Evolutionary conservation across 30 jellyfish, hydroid and myxozoan genomes (phyloP).

Genomic region (Sanderia malayensis): DNA sequence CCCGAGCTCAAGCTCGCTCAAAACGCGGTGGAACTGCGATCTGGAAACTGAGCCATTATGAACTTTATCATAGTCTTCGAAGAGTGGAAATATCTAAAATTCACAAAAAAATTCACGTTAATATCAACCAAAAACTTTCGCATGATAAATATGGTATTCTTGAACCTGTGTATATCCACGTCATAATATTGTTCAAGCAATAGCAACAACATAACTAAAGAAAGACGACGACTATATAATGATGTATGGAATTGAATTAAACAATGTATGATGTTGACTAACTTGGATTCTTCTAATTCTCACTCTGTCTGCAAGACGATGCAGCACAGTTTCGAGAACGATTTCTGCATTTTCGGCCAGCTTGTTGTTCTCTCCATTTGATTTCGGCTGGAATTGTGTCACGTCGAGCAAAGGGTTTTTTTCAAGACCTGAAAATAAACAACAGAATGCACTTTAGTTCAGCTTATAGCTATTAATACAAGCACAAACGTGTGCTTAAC

Average conservation of each 20-base stretch:
- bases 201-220: no score
- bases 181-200: no score
- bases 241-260: no score
- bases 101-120: no score
- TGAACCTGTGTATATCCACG: no score
- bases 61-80: conserved; percentile 92
- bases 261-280: no score
- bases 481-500: no score
- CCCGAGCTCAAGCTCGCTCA: conserved; percentile 91
- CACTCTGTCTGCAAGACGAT: conserved; percentile 87
- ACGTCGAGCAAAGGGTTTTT: conserved; percentile 69
- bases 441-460: no score
- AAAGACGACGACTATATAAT: no score
- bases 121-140: no score
- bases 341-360: conserved; percentile 66
- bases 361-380: conserved; percentile 50
- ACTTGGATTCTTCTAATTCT: conserved; percentile 88
- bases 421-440: conserved; percentile 64
- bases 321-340: conserved; percentile 74
- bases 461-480: no score
- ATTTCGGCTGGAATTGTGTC: conserved; percentile 64
- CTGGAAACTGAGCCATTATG: conserved; percentile 97
- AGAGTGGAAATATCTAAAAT: conserved; percentile 82
- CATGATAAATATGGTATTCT: no score
- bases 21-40: conserved; percentile 93